These are phyloP conservation scores for Eunapius fragilis DNA, from an alignment of 37 sponge, comb jelly and placozoan genomes.

Conservation along the genomic window DNA sequence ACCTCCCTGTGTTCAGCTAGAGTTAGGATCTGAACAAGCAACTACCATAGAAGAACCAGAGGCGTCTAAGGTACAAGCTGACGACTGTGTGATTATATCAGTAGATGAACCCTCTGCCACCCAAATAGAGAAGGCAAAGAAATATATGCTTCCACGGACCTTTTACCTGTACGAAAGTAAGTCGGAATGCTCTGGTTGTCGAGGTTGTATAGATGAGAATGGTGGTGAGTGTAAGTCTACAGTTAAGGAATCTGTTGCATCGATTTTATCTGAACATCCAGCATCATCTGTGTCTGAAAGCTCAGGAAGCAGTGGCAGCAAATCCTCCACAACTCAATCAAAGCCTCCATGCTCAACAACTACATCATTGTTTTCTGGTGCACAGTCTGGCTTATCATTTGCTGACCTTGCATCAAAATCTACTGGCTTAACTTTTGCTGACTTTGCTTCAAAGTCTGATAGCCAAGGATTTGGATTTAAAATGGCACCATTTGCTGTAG, in stretches of 20 bases:
- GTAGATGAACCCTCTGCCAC: slow-evolving; percentile 68
- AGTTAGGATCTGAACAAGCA: background rate
- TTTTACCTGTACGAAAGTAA: slow-evolving; percentile 79
- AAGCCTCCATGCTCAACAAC: background rate
- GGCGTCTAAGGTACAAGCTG: background rate
- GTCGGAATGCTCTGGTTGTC: slow-evolving; percentile 78
- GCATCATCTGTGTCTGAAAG: background rate
- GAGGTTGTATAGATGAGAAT: slow-evolving; percentile 73
- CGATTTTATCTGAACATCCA: background rate
- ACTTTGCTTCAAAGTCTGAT: background rate
- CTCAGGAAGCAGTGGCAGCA: background rate
- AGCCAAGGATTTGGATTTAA: slow-evolving; percentile 15
- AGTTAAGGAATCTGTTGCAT: background rate
- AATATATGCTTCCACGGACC: slow-evolving; percentile 61
- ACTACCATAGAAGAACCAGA: background rate
- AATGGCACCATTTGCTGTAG: slow-evolving; percentile 35
- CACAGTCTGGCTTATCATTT: slow-evolving; percentile 10
- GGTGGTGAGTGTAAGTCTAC: background rate
- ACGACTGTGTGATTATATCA: slow-evolving; percentile 57
- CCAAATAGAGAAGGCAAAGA: slow-evolving; percentile 48
- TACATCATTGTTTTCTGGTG: background rate
- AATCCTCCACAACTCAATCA: background rate
- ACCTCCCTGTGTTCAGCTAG: background rate
- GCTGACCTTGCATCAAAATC: slow-evolving; percentile 13
- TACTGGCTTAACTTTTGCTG: background rate